Evolutionary conservation across 2,888 invertebrate species (phyloP).

Genomic region (Periphyllus acericola): DNA sequence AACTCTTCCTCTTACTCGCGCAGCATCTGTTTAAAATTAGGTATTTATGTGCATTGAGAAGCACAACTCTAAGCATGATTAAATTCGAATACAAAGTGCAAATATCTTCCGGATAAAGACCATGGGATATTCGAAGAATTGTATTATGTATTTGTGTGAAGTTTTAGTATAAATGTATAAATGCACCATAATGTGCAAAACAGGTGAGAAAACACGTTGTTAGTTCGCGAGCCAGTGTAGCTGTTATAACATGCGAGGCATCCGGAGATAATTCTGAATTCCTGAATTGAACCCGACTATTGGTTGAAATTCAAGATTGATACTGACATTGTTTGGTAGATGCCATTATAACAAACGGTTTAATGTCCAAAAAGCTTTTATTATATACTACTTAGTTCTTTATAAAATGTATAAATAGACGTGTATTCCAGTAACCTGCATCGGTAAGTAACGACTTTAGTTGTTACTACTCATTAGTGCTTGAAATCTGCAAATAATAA

Average conservation of each 20-base stretch:
- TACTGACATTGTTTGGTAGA: too few species aligned
- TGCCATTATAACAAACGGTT: too few species aligned
- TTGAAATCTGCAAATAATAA: too few species aligned
- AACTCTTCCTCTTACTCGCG: background rate
- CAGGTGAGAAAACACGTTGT: background rate
- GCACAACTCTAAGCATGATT: background rate
- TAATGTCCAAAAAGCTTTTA: too few species aligned
- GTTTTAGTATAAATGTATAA: background rate
- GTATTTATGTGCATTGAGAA: background rate
- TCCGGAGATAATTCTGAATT: background rate
- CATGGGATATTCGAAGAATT: background rate
- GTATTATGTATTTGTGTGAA: background rate
- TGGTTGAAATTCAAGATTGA: background rate
- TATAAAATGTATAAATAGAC: too few species aligned
- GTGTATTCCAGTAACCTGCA: too few species aligned
- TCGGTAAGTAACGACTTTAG: too few species aligned
- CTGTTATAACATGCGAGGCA: too few species aligned
- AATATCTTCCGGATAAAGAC: background rate
- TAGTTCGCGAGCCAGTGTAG: background rate
- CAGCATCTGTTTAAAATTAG: background rate
- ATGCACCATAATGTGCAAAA: background rate
- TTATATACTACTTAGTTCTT: too few species aligned
- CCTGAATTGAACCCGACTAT: background rate
- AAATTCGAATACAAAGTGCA: background rate
- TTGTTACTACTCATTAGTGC: too few species aligned